A percentile compares a stretch with the other conserved stretches of the same genome.
phyloP scores from a whole-genome alignment of 2,888 invertebrate genomes.

The Ectobius pallidus region DNA sequence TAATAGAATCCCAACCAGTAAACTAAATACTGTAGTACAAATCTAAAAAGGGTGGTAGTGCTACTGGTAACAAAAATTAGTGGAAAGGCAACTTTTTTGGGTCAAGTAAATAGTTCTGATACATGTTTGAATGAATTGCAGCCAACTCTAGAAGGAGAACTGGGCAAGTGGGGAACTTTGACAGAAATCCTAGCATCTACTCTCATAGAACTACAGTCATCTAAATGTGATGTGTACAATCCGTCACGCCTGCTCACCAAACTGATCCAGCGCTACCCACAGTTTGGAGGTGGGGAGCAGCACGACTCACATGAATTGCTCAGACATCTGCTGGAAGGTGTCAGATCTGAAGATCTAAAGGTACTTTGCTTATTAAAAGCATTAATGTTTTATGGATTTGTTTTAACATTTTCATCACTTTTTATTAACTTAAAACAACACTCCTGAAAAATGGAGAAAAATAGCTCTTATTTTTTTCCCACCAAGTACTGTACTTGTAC shows the following conservation, averaged over 20 bases:
- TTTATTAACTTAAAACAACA: too few relatives aligned
- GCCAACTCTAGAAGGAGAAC: slow-evolving; percentile 67
- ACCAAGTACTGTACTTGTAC: too few relatives aligned
- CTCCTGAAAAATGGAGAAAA: too few relatives aligned
- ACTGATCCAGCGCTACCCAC: slow-evolving; percentile 59
- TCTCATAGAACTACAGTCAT: slow-evolving; percentile 69
- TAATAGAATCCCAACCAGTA: too few relatives aligned
- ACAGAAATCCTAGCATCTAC: slow-evolving; percentile 73
- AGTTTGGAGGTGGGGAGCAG: slow-evolving; percentile 93
- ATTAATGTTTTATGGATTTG: neutral
- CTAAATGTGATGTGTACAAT: slow-evolving; percentile 47
- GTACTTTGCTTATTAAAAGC: too few relatives aligned
- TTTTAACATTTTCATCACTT: neutral
- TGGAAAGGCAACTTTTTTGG: too few relatives aligned
- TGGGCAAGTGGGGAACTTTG: slow-evolving; percentile 72
- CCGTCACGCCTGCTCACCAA: slow-evolving; percentile 36
- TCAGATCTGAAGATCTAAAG: slow-evolving; percentile 69
- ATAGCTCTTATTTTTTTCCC: too few relatives aligned
- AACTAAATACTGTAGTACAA: too few relatives aligned
- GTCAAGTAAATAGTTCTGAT: too few relatives aligned
- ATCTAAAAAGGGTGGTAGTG: too few relatives aligned
- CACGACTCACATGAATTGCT: slow-evolving; percentile 97
- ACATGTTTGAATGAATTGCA: too few relatives aligned
- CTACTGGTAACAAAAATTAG: too few relatives aligned
- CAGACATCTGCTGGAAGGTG: slow-evolving; percentile 86